phyloP scores from a whole-genome alignment of 2,888 invertebrate genomes.

The Meloe dianella region DNA sequence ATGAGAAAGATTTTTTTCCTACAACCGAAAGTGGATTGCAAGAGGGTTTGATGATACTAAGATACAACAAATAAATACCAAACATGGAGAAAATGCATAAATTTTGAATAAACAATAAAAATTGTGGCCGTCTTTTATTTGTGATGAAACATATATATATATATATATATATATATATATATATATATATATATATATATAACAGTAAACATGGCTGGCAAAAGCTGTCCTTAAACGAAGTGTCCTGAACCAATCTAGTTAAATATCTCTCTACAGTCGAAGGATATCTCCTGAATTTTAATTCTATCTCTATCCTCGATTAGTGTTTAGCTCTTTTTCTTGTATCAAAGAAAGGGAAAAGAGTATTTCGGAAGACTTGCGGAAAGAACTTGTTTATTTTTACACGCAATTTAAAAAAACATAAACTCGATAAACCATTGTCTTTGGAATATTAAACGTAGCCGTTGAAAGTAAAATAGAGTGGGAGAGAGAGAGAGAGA shows the following conservation, averaged over 20 bases:
- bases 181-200: constrained; percentile 10
- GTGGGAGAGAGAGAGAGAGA: background rate
- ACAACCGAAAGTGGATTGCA: no score
- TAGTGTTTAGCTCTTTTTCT: constrained; percentile 15
- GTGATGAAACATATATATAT: constrained; percentile 2
- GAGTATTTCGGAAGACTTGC: constrained; percentile 16
- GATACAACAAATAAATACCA: no score
- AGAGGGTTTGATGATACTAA: no score
- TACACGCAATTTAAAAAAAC: constrained; percentile 30
- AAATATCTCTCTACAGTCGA: constrained; percentile 28
- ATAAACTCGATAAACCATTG: constrained; percentile 23
- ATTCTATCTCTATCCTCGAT: constrained; percentile 19
- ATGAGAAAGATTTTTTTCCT: no score
- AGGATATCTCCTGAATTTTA: constrained; percentile 33
- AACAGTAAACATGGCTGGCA: constrained; percentile 17
- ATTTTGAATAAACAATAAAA: background rate
- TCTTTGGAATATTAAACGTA: constrained; percentile 16
- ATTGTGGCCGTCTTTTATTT: background rate
- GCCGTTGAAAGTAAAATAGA: background rate
- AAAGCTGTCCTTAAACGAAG: constrained; percentile 24
- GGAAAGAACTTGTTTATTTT: constrained; percentile 32
- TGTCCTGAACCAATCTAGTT: constrained; percentile 34
- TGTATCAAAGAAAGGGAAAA: background rate
- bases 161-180: constrained; percentile 13
- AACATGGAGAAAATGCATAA: background rate